A percentile compares a stretch with the other conserved stretches of the same genome.
Evolutionary conservation across 1,140 invertebrate genomes (phyloP).

Genomic region (Brachionus rotundiformis): DNA sequence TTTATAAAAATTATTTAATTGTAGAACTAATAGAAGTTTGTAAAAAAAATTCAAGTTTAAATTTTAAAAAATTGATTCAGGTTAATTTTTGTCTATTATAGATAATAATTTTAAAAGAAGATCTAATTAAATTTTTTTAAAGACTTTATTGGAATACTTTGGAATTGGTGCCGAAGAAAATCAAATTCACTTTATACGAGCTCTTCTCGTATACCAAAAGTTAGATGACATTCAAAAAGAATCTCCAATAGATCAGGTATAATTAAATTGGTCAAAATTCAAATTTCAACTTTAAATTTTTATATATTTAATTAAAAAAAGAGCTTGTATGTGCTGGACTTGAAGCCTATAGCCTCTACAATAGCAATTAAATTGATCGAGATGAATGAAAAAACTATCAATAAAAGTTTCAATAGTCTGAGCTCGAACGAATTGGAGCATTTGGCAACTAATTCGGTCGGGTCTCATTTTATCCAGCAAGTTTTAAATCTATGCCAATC

Average conservation of each 20-base stretch:
- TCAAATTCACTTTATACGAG: constrained; percentile 37
- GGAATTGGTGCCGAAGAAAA: not conserved
- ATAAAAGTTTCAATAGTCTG: constrained; percentile 48
- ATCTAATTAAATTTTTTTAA: not conserved
- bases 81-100: not conserved
- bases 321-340: constrained; percentile 8
- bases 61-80: constrained; percentile 39
- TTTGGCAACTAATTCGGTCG: constrained; percentile 40
- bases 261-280: too few species aligned
- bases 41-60: constrained; percentile 20
- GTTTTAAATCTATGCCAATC: not conserved
- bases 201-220: constrained; percentile 36
- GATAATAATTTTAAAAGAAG: not conserved
- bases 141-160: constrained; percentile 33
- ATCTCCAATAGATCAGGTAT: constrained; percentile 27
- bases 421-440: constrained; percentile 46
- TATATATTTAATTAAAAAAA: not conserved
- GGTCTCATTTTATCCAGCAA: constrained; percentile 27
- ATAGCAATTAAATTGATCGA: constrained; percentile 46
- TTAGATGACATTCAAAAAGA: constrained; percentile 24
- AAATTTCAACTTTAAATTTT: too few species aligned
- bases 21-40: constrained; percentile 29
- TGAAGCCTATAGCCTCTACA: constrained; percentile 48
- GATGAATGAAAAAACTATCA: constrained; percentile 19
- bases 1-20: constrained; percentile 46